A percentile compares a stretch with the other conserved stretches of the same genome.
phyloP scores from a whole-genome alignment of 2,113 vertebrate species.

The Semicossyphus pulcher region DNA sequence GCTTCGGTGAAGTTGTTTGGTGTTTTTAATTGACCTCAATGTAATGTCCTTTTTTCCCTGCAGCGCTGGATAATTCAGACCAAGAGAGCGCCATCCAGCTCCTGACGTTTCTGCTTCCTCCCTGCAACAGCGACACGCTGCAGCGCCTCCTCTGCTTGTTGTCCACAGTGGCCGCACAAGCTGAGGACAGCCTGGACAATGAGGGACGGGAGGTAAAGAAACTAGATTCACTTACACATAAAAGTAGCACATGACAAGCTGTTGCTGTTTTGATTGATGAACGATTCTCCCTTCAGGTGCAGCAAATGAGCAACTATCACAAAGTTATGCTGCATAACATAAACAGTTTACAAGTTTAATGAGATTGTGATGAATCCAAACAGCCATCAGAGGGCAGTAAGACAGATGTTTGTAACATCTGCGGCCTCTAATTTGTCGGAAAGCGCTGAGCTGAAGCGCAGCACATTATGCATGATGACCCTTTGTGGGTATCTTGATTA shows the following conservation, averaged over 20 bases:
- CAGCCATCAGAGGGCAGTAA: slow-evolving; percentile 1
- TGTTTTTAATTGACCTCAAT: neutral
- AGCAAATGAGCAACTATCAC: slow-evolving; percentile 8
- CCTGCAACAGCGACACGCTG: slow-evolving; percentile 97
- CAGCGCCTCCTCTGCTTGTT: slow-evolving; percentile 94
- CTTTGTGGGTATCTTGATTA: slow-evolving; percentile 38
- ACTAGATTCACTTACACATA: neutral
- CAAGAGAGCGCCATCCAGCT: slow-evolving; percentile 90
- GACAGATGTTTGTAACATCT: slow-evolving; percentile 51
- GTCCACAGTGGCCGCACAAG: slow-evolving; percentile 91
- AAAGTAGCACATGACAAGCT: neutral
- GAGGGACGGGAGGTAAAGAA: slow-evolving; percentile 88
- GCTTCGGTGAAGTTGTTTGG: neutral
- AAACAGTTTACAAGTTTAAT: slow-evolving; percentile 13
- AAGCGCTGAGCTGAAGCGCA: neutral
- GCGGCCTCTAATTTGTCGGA: slow-evolving; percentile 39
- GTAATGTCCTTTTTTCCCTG: slow-evolving; percentile 42
- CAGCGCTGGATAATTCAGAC: slow-evolving; percentile 92
- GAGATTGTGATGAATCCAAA: slow-evolving; percentile 24
- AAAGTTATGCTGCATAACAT: neutral
- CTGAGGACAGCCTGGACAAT: slow-evolving; percentile 86
- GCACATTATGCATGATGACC: slow-evolving; percentile 30
- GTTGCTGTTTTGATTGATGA: neutral
- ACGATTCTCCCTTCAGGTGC: too few species aligned
- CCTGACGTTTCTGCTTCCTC: slow-evolving; percentile 95